A percentile compares a stretch with the other conserved stretches of the same genome.
Evolutionary conservation across 1,140 invertebrate genomes (phyloP).

Genomic region (Pararge aegeria): DNA sequence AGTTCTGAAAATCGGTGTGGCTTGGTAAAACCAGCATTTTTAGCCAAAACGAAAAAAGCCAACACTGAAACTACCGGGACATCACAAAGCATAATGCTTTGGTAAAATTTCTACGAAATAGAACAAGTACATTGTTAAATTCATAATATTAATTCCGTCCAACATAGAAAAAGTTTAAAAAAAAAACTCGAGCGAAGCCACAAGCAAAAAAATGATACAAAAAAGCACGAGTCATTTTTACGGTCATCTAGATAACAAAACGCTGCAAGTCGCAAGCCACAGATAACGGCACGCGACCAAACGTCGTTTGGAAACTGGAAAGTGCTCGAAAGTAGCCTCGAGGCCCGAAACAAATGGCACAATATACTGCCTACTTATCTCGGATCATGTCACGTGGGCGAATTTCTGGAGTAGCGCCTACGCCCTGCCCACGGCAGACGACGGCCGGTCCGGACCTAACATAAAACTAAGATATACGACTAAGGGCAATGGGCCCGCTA

Average conservation of each 20-base stretch:
- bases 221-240: neutral
- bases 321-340: constrained; percentile 58
- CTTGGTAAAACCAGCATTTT: too few species aligned
- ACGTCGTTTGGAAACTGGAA: constrained; percentile 48
- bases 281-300: constrained; percentile 54
- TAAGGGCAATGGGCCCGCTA: constrained; percentile 37
- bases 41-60: too few species aligned
- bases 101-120: too few species aligned
- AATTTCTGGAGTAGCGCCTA: constrained; percentile 70
- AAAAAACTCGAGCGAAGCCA: neutral
- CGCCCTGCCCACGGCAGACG: constrained; percentile 49
- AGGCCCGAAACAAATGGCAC: neutral
- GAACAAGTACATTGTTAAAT: too few species aligned
- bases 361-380: constrained; percentile 39
- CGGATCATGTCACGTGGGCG: constrained; percentile 64
- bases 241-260: constrained; percentile 6
- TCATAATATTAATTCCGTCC: too few species aligned
- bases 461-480: constrained; percentile 66
- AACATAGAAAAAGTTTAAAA: neutral
- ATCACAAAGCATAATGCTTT: too few species aligned
- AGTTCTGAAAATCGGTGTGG: too few species aligned
- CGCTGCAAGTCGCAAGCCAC: constrained; percentile 12
- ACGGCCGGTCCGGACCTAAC: constrained; percentile 14
- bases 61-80: too few species aligned
- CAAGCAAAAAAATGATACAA: neutral